These are phyloP conservation scores for Drosophila grimshawi DNA, from an alignment of 1,140 invertebrate genomes.

Conservation along the genomic window DNA sequence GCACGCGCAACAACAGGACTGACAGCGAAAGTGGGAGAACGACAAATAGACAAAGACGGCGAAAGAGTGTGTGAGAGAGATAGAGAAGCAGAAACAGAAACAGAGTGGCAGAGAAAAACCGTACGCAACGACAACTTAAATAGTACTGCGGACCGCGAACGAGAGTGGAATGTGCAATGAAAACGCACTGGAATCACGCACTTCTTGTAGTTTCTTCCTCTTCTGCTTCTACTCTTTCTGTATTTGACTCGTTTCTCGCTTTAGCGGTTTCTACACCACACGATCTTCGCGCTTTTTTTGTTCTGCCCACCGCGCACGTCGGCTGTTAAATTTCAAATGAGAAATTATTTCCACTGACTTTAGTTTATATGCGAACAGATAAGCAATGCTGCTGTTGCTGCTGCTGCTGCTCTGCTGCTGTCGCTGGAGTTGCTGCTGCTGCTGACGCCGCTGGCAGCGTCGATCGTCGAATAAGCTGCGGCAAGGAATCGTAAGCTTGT, in stretches of 20 bases:
- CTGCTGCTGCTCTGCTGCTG: constrained; percentile 14
- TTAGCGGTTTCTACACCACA: constrained; percentile 52
- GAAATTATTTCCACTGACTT: constrained; percentile 77
- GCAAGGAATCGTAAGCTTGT: constrained; percentile 35
- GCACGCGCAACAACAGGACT: constrained; percentile 35
- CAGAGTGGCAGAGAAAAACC: constrained; percentile 32
- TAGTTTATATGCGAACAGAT: constrained; percentile 84
- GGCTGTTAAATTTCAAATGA: constrained; percentile 84
- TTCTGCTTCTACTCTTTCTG: not conserved
- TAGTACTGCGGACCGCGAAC: constrained; percentile 44
- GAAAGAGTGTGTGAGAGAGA: not conserved
- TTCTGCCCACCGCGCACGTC: constrained; percentile 67
- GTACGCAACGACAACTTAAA: constrained; percentile 47
- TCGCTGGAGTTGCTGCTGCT: constrained; percentile 14
- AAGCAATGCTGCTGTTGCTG: constrained; percentile 61
- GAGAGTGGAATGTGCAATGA: constrained; percentile 38
- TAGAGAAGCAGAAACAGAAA: not conserved
- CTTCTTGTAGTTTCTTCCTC: constrained; percentile 27
- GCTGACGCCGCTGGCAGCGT: constrained; percentile 22
- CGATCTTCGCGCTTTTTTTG: constrained; percentile 45
- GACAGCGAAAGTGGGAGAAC: constrained; percentile 9
- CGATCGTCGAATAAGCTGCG: constrained; percentile 21
- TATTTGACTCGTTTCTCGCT: constrained; percentile 17
- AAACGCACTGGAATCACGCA: constrained; percentile 43
- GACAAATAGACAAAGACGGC: constrained; percentile 6